These are phyloP conservation scores for Silvanus unidentatus DNA, from an alignment of 2,888 invertebrate species.

Conservation along the genomic window DNA sequence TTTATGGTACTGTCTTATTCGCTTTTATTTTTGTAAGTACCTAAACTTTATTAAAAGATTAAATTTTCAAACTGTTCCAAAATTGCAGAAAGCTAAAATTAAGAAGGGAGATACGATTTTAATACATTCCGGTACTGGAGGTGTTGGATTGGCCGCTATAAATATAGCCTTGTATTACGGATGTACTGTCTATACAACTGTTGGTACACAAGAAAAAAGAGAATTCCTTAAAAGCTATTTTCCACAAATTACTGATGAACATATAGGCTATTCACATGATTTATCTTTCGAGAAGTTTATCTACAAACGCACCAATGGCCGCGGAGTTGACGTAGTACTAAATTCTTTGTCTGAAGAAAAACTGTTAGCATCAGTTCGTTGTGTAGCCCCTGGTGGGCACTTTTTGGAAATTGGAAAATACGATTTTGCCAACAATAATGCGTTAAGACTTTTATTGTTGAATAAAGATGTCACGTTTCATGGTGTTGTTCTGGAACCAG, in stretches of 20 bases:
- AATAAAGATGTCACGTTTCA: conserved; percentile 69
- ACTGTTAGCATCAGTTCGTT: conserved; percentile 63
- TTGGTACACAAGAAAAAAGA: conserved; percentile 59
- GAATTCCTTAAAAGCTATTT: conserved; percentile 54
- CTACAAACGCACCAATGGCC: conserved; percentile 70
- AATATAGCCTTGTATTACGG: conserved; percentile 59
- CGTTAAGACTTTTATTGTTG: conserved; percentile 61
- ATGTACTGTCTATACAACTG: conserved; percentile 65
- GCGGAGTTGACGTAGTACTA: conserved; percentile 84
- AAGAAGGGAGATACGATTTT: conserved; percentile 45
- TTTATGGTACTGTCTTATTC: conserved; percentile 49
- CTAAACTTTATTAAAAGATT: not conserved
- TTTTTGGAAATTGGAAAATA: conserved; percentile 86
- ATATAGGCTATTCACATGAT: conserved; percentile 63
- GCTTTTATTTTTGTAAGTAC: conserved; percentile 29
- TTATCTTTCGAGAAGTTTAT: conserved; percentile 83
- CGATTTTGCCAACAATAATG: conserved; percentile 65
- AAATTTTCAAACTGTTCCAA: not conserved
- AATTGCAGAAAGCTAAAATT: conserved; percentile 23
- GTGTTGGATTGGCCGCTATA: conserved; percentile 76
- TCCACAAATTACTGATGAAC: conserved; percentile 39
- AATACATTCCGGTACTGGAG: conserved; percentile 60
- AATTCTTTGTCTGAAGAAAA: conserved; percentile 93
- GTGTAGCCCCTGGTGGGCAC: conserved; percentile 56
- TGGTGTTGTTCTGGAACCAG: conserved; percentile 72